Percentiles rank a stretch among this genome's conserved stretches.
Evolutionary conservation across 2,113 vertebrate genomes (phyloP).

Genomic region (Neogale vison): DNA sequence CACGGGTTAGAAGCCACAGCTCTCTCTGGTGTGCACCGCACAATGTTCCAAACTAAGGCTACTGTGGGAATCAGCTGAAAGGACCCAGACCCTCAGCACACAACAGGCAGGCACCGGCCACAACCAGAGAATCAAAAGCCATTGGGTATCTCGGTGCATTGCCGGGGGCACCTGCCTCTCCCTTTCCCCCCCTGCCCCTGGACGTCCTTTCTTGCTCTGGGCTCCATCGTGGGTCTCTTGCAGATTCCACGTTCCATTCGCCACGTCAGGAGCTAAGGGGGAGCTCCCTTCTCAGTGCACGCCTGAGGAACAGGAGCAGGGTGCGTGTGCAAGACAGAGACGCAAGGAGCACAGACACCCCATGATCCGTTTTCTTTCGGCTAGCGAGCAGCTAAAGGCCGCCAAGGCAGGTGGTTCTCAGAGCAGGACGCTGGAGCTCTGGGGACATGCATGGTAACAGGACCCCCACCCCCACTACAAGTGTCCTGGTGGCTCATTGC

Average conservation of each 20-base stretch:
- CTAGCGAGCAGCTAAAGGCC: background rate
- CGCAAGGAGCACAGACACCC: too few species aligned
- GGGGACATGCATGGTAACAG: background rate
- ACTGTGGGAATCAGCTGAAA: too few species aligned
- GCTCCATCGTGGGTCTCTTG: accelerated
- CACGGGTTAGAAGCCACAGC: too few species aligned
- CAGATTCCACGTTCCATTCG: accelerated
- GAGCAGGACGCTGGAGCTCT: background rate
- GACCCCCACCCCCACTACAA: accelerated
- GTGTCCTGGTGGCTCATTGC: accelerated
- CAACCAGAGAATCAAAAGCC: background rate
- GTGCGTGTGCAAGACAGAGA: accelerated
- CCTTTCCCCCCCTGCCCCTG: too few species aligned
- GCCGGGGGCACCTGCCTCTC: background rate
- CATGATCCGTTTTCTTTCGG: too few species aligned
- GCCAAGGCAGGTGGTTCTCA: background rate
- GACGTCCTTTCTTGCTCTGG: background rate
- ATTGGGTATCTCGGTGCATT: accelerated
- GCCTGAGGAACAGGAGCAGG: background rate
- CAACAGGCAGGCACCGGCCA: background rate
- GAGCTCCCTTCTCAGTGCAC: accelerated
- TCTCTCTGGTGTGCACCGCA: too few species aligned
- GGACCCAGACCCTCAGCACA: too few species aligned
- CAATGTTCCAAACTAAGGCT: too few species aligned
- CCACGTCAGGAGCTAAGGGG: background rate